Percentiles rank a stretch among this genome's conserved stretches.
Evolutionary conservation across 1,140 invertebrate genomes (phyloP).

Genomic region (Bilobella aurantiaca): DNA sequence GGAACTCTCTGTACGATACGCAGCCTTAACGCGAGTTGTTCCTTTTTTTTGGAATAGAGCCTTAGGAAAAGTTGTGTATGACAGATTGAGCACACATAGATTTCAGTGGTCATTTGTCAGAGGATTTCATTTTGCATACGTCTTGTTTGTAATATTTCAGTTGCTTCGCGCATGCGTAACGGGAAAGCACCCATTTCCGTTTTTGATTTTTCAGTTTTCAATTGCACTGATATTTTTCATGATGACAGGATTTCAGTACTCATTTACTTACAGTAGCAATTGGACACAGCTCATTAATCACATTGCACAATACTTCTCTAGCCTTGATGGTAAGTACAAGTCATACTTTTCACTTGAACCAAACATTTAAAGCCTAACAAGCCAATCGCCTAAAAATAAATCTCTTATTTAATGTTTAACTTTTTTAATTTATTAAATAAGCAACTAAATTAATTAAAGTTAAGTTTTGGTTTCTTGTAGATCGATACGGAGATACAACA

Average conservation of each 20-base stretch:
- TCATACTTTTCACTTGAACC: no score
- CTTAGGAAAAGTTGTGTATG: background rate
- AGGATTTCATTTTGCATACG: background rate
- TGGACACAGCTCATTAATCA: background rate
- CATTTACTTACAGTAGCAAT: background rate
- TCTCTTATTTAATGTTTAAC: background rate
- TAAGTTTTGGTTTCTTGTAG: no score
- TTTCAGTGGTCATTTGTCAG: background rate
- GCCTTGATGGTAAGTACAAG: background rate
- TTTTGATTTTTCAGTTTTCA: background rate
- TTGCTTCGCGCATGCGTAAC: background rate
- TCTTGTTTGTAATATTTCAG: background rate
- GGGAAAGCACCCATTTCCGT: background rate
- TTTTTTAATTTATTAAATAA: background rate
- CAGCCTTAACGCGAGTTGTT: background rate
- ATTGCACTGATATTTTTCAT: background rate
- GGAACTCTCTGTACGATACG: background rate
- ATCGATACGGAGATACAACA: background rate
- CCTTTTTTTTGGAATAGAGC: background rate
- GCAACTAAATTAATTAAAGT: background rate
- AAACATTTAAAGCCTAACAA: no score
- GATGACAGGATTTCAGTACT: background rate
- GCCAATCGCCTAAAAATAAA: background rate
- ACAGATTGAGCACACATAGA: background rate
- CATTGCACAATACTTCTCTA: background rate